These are phyloP conservation scores for Tetragonisca angustula DNA, from an alignment of 2,888 invertebrate species.

Conservation along the genomic window DNA sequence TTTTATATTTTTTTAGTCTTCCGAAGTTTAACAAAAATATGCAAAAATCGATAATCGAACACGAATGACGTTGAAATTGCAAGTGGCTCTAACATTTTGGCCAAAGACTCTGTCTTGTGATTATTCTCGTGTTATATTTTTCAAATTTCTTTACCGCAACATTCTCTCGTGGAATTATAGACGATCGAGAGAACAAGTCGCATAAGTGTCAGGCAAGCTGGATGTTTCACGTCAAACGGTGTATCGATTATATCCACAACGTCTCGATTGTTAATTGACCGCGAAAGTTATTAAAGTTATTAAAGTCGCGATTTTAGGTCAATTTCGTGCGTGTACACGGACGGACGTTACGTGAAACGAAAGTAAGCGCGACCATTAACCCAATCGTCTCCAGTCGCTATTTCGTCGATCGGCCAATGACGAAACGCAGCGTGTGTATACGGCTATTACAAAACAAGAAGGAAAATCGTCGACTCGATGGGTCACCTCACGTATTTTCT, in stretches of 20 bases:
- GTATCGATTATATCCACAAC: neutral
- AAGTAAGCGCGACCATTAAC: conserved; percentile 59
- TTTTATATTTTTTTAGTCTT: too few relatives aligned
- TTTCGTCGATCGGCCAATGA: conserved; percentile 43
- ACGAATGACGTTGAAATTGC: too few relatives aligned
- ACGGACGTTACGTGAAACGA: conserved; percentile 56
- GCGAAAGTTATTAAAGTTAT: conserved; percentile 8
- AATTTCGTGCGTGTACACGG: conserved; percentile 25
- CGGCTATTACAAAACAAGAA: conserved; percentile 31
- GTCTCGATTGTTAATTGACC: conserved; percentile 18
- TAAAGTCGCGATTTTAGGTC: conserved; percentile 15
- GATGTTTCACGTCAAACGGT: neutral
- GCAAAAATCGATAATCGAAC: too few relatives aligned
- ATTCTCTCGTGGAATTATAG: neutral
- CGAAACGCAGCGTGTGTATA: conserved; percentile 23
- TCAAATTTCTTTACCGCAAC: neutral
- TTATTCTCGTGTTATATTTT: too few relatives aligned
- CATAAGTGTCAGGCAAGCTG: neutral
- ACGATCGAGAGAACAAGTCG: too few relatives aligned
- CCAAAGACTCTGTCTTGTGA: too few relatives aligned
- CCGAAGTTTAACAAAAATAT: too few relatives aligned
- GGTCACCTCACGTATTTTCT: too few relatives aligned
- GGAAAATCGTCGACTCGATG: neutral
- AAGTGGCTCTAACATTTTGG: too few relatives aligned
- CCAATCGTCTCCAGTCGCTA: conserved; percentile 29